These are phyloP conservation scores for Meganola albula DNA, from an alignment of 2,888 invertebrate genomes.

Conservation along the genomic window DNA sequence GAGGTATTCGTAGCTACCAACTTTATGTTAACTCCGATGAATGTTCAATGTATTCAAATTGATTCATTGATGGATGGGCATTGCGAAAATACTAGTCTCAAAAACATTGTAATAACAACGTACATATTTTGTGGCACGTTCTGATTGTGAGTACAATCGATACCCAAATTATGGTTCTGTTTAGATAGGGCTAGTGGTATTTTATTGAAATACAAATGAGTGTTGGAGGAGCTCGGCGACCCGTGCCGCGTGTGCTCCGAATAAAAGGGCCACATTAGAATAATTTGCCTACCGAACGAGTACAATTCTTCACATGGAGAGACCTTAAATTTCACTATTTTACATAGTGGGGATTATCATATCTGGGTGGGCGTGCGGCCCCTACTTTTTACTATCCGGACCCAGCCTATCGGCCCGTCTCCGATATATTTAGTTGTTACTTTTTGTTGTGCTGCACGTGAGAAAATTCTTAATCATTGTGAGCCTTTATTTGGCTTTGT, in stretches of 20 bases:
- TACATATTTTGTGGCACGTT: conserved; percentile 34
- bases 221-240: conserved; percentile 54
- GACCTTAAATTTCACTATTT: conserved; percentile 78
- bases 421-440: conserved; percentile 76
- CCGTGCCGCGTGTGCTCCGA: conserved; percentile 66
- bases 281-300: conserved; percentile 71
- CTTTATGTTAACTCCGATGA: conserved; percentile 55
- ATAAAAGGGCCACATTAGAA: conserved; percentile 76
- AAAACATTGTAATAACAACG: conserved; percentile 51
- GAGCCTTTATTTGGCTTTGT: conserved; percentile 42
- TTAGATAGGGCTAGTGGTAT: conserved; percentile 72
- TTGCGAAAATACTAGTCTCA: conserved; percentile 46
- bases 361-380: conserved; percentile 66
- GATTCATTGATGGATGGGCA: conserved; percentile 60
- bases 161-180: conserved; percentile 57
- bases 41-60: conserved; percentile 65
- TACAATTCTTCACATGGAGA: conserved; percentile 77
- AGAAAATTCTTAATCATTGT: conserved; percentile 65
- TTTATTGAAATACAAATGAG: conserved; percentile 77
- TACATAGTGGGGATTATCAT: conserved; percentile 77
- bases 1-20: conserved; percentile 42
- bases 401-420: conserved; percentile 70
- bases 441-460: conserved; percentile 73
- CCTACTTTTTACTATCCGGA: conserved; percentile 71
- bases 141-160: conserved; percentile 30